phyloP scores from a whole-genome alignment of 2,113 vertebrate species.

The Antechinus flavipes region DNA sequence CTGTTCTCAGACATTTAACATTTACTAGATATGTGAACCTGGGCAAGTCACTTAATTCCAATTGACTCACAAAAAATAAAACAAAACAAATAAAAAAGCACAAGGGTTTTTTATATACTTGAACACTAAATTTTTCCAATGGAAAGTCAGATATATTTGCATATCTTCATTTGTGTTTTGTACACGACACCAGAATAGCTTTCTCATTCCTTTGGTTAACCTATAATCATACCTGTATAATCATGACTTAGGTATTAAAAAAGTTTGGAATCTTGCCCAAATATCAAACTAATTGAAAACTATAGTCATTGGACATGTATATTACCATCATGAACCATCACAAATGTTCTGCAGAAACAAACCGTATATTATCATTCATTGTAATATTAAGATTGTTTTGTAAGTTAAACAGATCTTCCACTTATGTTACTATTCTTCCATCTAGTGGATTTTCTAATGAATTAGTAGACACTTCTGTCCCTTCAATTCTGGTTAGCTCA shows the following conservation, averaged over 20 bases:
- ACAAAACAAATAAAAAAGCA: too few relatives aligned
- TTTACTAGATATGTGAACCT: too few relatives aligned
- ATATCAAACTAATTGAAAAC: neutral
- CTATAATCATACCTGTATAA: neutral
- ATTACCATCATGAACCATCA: neutral
- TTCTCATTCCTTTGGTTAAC: neutral
- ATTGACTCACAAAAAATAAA: too few relatives aligned
- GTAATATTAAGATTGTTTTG: neutral
- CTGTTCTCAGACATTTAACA: too few relatives aligned
- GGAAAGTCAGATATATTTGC: neutral
- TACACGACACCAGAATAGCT: neutral
- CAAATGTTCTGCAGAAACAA: neutral
- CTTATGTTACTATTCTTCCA: neutral
- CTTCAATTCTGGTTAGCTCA: neutral
- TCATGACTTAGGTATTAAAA: neutral
- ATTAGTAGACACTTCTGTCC: neutral
- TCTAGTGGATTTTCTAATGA: neutral
- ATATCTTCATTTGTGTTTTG: neutral
- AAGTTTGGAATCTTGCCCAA: neutral
- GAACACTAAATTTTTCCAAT: neutral
- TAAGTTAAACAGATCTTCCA: neutral
- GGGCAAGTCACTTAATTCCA: too few relatives aligned
- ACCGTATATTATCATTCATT: neutral
- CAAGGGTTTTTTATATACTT: neutral
- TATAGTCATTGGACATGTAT: neutral